Base-by-base conservation (phyloP, 1,140 invertebrate genomes). In the Papilio dardanus region DNA sequence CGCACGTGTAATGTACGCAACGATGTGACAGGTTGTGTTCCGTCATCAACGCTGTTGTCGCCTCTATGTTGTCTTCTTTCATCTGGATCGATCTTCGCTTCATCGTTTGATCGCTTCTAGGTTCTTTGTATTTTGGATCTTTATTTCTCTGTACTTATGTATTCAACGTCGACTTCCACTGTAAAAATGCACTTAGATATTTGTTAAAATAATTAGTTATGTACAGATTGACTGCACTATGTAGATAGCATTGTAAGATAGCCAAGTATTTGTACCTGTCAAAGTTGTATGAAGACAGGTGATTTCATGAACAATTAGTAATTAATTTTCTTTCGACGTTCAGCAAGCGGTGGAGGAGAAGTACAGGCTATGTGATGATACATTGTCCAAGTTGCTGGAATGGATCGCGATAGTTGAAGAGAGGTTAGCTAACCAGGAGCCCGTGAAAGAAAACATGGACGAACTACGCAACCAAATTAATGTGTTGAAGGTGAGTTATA, bases 331-430 rank as follows among this genome's bases (percentile, higher is more conserved):
- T 88, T 93, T 85, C 71, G 80, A 88, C 92, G 79, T 93, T 62
- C 95, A 99, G 98, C 97, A 98, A 97, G 97, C 97, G 83, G 96
- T 98, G 80, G 97, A 98, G 93, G 98, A 98, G 87, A 98, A 98
- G 89, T 99, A 98, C 95, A 97, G 96, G 92, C 95, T 97, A 83
- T 99, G 96, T 93, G 97, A 97, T 90, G 97, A 98, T 85, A 96
- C 96, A 62, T 93, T 98, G 50, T 96, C 95, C 42, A 97, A 97
- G 89, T 94, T 99, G 50, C 93, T 98, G 71, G 96, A 98, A 91
- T 99, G 98, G 97, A 96, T 99, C 74, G 95, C 95, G 7, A 96
- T 97, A 78, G 94, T 99, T 6, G 98, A 99, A 93, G 96, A 97
- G 77, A 96, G 96, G 86, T 94, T 99, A 76, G 97, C 98, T 73